A percentile compares a stretch with the other conserved stretches of the same genome.
Conservation (phyloP, 2,797 vertebrate species). For the Epinephelus malabaricus region DNA sequence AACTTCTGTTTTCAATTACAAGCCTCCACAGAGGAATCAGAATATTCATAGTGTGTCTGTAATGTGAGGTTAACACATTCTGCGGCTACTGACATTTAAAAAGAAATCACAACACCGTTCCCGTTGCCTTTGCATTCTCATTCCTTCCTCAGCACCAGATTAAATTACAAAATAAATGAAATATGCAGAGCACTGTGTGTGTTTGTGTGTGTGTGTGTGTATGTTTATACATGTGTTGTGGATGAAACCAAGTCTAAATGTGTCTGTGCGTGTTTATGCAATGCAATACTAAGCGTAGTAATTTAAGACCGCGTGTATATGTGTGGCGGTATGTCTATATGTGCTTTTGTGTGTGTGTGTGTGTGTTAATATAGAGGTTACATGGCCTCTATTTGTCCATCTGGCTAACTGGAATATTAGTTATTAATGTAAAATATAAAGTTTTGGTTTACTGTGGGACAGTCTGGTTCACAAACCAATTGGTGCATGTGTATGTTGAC, state of each 20-base stretch:
- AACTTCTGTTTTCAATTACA: conserved; percentile 80
- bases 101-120: conserved; percentile 88
- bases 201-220: conserved; percentile 25
- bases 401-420: conserved; percentile 88
- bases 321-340: conserved; percentile 19
- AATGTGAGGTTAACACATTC: conserved; percentile 84
- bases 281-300: conserved; percentile 61
- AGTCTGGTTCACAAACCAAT: conserved; percentile 42
- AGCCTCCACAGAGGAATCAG: conserved; percentile 70
- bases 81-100: conserved; percentile 90
- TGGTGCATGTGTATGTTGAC: conserved; percentile 37
- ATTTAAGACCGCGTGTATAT: conserved; percentile 59
- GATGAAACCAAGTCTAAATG: conserved; percentile 43
- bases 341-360: conserved; percentile 25
- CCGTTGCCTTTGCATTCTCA: conserved; percentile 78
- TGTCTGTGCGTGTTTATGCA: conserved; percentile 55
- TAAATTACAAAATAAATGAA: conserved; percentile 98
- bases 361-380: conserved; percentile 74
- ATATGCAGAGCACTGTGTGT: conserved; percentile 86
- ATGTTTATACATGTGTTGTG: conserved; percentile 41
- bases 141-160: conserved; percentile 88
- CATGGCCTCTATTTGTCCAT: conserved; percentile 89
- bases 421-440: conserved; percentile 92
- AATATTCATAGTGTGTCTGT: conserved; percentile 78
- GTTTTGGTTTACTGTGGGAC: conserved; percentile 81